Percentiles rank a stretch among this genome's conserved stretches.
phyloP scores from a whole-genome alignment of 2,888 invertebrate genomes.

The Macrophya annulata region DNA sequence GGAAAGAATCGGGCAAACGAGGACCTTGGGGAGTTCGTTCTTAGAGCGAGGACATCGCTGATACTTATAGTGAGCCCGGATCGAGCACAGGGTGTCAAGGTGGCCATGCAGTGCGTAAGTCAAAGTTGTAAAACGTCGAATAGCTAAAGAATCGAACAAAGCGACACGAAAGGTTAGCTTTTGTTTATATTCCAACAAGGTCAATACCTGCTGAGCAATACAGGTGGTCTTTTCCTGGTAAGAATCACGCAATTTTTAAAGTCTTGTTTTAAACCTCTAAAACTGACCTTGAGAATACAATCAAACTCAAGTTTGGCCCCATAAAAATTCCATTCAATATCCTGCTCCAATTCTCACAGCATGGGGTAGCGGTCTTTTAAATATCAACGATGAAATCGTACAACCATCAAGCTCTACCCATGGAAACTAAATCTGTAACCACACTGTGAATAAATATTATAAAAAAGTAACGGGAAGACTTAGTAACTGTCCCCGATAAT shows the following conservation, averaged over 20 bases:
- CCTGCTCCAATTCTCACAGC: conserved; percentile 32
- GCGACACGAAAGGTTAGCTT: conserved; percentile 19
- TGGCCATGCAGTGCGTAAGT: background rate
- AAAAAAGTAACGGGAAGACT: conserved; percentile 56
- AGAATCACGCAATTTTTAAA: background rate
- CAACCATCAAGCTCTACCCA: background rate
- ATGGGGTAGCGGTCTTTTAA: background rate
- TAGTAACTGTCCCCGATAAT: conserved; percentile 69
- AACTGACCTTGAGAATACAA: conserved; percentile 31
- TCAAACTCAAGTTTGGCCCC: background rate
- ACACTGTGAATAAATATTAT: conserved; percentile 61
- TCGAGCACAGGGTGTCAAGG: conserved; percentile 53
- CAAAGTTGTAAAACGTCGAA: conserved; percentile 9
- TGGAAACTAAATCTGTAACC: conserved; percentile 47
- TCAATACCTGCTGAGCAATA: conserved; percentile 46
- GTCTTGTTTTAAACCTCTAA: conserved; percentile 12
- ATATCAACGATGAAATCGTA: conserved; percentile 12
- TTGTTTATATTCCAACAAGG: conserved; percentile 43
- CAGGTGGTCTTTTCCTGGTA: conserved; percentile 49
- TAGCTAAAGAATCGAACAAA: conserved; percentile 1
- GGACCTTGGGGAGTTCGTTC: conserved; percentile 35
- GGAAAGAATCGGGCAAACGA: conserved; percentile 17
- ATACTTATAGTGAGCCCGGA: conserved; percentile 9
- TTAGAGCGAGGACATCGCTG: conserved; percentile 15
- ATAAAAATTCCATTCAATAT: background rate